phyloP scores from a whole-genome alignment of 2,888 invertebrate genomes.

The Pantelozetes paolii region DNA sequence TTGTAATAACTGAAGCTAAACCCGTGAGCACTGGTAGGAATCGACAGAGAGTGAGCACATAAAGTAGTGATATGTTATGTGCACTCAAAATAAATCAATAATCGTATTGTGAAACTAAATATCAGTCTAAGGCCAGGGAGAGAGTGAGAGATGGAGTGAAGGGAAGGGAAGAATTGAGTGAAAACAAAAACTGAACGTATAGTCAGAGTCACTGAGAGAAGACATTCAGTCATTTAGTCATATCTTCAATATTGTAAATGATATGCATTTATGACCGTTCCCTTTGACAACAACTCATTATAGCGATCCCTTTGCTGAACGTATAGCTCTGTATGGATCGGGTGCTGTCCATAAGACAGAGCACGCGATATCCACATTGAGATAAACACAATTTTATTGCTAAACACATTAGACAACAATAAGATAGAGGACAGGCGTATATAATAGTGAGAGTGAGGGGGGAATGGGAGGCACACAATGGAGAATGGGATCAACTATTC shows the following conservation, averaged over 20 bases:
- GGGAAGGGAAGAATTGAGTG: background rate
- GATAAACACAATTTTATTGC: background rate
- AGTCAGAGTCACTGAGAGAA: too few relatives aligned
- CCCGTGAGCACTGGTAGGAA: background rate
- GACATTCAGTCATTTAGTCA: too few relatives aligned
- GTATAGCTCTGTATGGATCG: background rate
- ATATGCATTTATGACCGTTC: constrained; percentile 12
- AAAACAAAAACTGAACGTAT: too few relatives aligned
- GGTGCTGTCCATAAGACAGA: background rate
- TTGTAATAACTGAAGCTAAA: too few relatives aligned
- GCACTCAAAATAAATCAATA: background rate
- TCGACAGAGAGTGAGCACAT: too few relatives aligned
- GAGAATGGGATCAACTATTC: too few relatives aligned
- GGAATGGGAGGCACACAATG: background rate
- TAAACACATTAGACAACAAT: constrained; percentile 10
- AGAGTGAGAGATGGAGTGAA: background rate
- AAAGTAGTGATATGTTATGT: too few relatives aligned
- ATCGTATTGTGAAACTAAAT: constrained; percentile 16
- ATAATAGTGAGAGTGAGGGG: background rate
- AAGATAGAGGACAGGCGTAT: background rate
- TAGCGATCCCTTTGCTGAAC: background rate
- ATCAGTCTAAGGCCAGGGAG: constrained; percentile 14
- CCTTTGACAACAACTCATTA: background rate
- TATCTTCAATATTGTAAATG: background rate
- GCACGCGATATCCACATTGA: background rate